These are phyloP conservation scores for Ictidomys tridecemlineatus DNA, from an alignment of 2,113 vertebrate genomes.

Conservation along the genomic window DNA sequence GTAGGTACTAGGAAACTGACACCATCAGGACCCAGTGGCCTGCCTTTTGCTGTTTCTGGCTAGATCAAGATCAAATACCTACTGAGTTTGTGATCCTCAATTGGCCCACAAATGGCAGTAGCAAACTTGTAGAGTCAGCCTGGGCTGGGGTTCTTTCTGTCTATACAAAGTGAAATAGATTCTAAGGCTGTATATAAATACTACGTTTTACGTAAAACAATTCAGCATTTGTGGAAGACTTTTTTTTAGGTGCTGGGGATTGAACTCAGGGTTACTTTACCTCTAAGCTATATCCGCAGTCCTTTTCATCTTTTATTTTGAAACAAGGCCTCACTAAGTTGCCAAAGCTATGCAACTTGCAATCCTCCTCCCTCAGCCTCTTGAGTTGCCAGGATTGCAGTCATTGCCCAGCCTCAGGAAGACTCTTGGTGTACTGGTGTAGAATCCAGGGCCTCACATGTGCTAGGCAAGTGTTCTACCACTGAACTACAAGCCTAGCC, in stretches of 20 bases:
- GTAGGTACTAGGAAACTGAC: neutral
- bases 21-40: no score
- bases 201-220: neutral
- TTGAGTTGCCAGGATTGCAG: no score
- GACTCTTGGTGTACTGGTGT: neutral
- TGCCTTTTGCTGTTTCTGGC: neutral
- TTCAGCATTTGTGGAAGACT: neutral
- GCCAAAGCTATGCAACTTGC: no score
- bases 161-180: neutral
- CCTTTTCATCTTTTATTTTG: no score
- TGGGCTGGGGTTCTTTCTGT: neutral
- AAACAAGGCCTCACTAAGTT: no score
- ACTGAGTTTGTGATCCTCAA: neutral
- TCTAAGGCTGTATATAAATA: neutral
- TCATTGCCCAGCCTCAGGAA: neutral
- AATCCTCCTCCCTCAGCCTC: no score
- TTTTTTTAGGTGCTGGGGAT: no score
- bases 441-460: neutral
- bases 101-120: conserved; percentile 70
- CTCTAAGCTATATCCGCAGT: no score
- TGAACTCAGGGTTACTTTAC: no score
- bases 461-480: neutral
- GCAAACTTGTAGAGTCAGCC: neutral
- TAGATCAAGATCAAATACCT: neutral
- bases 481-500: neutral